Evolutionary conservation across 2,888 invertebrate species (phyloP), one percentile per base, ranked within the genome.

Genomic region (Orthonevra nobilis): DNA sequence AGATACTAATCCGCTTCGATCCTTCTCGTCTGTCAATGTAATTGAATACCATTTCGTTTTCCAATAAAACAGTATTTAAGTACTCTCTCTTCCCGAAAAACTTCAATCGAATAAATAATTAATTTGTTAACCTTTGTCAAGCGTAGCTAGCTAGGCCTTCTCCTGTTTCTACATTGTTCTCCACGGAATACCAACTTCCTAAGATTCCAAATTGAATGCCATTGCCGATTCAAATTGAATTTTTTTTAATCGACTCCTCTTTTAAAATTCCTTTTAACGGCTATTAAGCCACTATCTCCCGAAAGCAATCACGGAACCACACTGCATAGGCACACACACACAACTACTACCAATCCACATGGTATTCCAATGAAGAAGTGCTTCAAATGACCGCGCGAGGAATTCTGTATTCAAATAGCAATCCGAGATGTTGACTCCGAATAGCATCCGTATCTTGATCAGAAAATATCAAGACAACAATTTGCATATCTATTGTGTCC

Each of bases 401-500:
- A 32, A 40, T 9, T 17, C 20, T 40, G 26, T 40, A 69, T 60
- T 60, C 52, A 44, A 63, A 63, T 50, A 46, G 12, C 36, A 50
- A 74, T 61, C 28, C 52, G 38, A 23, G 10, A n/a, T n/a, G n/a
- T n/a, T n/a, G n/a, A 44, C 34, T 34, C 26, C 60, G n/a, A 34
- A 38, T 48, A 23, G 69, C 26, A 58, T 56, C 38, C 34, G 19
- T 63, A 75, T 75, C 75, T 75, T 75, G 70, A 75, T 75, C 70
- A 63, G n/a, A n/a, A 74, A 74, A 60, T 46, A 74, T 74, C 74
- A 68, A 73, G 50, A 30, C 34, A 70, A 63, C 75, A 75, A 75
- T 75, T 75, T 75, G 75, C 75, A 69, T 75, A 75, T 75, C 75
- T 70, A 70, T 75, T 75, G n/a, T n/a, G 63, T 75, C 69, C 63